Percentiles rank a stretch among this genome's conserved stretches.
phyloP scores from a whole-genome alignment of 1,140 invertebrate genomes.

The Papilio aristodemus region DNA sequence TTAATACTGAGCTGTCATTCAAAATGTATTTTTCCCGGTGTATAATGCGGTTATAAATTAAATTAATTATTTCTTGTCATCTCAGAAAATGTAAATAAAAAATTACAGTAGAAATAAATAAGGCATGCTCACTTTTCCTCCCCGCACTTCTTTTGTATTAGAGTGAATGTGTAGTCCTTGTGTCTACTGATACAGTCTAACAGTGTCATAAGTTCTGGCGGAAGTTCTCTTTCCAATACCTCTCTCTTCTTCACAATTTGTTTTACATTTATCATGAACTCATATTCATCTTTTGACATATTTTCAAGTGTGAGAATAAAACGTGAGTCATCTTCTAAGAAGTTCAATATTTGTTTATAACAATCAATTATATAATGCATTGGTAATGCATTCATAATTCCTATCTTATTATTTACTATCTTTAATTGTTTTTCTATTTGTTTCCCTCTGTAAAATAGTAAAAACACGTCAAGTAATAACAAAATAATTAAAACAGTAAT shows the following conservation, averaged over 20 bases:
- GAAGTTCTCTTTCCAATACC: neutral
- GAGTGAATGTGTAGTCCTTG: neutral
- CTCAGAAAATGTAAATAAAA: no score
- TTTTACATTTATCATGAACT: slow-evolving; percentile 28
- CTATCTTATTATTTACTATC: slow-evolving; percentile 4
- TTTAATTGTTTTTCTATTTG: neutral
- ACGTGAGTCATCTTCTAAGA: slow-evolving; percentile 34
- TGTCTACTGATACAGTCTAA: neutral
- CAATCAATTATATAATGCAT: slow-evolving; percentile 29
- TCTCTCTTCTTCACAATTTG: slow-evolving; percentile 30
- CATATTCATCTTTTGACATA: slow-evolving; percentile 23
- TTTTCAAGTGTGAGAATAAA: slow-evolving; percentile 35
- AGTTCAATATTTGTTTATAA: slow-evolving; percentile 39
- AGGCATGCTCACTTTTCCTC: slow-evolving; percentile 1
- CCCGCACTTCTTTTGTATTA: neutral
- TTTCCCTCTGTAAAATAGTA: no score
- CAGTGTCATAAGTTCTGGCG: slow-evolving; percentile 1
- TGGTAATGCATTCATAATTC: slow-evolving; percentile 34
- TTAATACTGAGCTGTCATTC: no score
- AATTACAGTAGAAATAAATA: no score
- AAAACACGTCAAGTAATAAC: no score
- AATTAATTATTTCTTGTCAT: no score
- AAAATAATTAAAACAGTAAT: no score
- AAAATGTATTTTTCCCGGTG: no score
- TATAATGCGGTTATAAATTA: no score